Percentiles rank a stretch among this genome's conserved stretches.
phyloP scores from a whole-genome alignment of 2,113 vertebrate genomes.

The Alaudala cheleensis region DNA sequence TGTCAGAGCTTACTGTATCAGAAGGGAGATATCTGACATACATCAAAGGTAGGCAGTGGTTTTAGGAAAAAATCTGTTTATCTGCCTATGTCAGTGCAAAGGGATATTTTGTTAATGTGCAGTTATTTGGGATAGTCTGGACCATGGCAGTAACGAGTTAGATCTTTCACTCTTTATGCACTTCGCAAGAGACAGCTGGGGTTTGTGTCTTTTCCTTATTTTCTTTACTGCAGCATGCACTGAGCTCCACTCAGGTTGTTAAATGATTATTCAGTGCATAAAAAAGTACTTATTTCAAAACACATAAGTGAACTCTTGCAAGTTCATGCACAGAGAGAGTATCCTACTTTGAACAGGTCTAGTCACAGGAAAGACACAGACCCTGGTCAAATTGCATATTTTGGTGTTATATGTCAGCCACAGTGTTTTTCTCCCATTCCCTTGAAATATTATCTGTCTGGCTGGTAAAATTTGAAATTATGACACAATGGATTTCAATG shows the following conservation, averaged over 20 bases:
- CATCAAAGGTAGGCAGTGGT: not conserved
- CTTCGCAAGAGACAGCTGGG: not conserved
- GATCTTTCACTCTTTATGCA: not conserved
- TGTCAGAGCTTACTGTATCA: not conserved
- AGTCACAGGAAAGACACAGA: not conserved
- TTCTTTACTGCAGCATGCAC: not conserved
- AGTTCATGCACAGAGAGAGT: not conserved
- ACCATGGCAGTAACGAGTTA: not conserved
- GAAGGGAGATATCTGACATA: not conserved
- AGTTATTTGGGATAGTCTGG: not conserved
- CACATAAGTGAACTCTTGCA: not conserved
- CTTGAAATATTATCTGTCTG: not conserved
- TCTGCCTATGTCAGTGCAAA: not conserved
- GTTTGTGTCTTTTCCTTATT: not conserved
- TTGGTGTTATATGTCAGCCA: not conserved
- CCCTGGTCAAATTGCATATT: rapidly evolving
- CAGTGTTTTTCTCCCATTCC: not conserved
- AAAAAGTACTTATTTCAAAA: not conserved
- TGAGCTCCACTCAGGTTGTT: not conserved
- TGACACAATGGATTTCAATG: not conserved
- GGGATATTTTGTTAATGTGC: not conserved
- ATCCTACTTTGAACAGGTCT: not conserved
- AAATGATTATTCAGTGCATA: not conserved
- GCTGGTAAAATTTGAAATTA: not conserved
- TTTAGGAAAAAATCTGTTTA: not conserved